These are phyloP conservation scores for Lytechinus variegatus DNA, from an alignment of 35 echinoderm and acorn worm genomes.

Conservation along the genomic window DNA sequence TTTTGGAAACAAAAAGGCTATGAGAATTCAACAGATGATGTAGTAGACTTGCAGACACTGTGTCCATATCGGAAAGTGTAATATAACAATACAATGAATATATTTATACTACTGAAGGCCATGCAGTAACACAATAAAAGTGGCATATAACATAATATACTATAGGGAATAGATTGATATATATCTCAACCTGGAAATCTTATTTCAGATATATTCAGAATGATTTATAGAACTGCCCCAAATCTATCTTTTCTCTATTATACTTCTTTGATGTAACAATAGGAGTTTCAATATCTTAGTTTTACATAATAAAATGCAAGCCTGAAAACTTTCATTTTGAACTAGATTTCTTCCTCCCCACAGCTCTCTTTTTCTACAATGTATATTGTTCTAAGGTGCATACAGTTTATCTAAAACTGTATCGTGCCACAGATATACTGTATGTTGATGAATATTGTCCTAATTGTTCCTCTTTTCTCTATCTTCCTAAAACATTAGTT, in stretches of 20 bases:
- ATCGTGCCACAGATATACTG: too few species aligned
- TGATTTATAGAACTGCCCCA: not conserved
- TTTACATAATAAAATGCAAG: too few species aligned
- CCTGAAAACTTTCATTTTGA: too few species aligned
- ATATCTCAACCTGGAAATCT: not conserved
- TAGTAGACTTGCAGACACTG: not conserved
- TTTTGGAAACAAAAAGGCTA: not conserved
- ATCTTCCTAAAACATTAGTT: too few species aligned
- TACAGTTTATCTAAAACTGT: too few species aligned
- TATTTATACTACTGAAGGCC: not conserved
- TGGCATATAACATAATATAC: not conserved
- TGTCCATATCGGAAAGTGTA: not conserved
- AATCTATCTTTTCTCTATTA: not conserved
- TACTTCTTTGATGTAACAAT: not conserved
- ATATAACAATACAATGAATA: not conserved
- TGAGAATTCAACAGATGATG: not conserved
- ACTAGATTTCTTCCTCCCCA: too few species aligned
- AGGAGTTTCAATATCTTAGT: too few species aligned
- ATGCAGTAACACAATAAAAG: not conserved
- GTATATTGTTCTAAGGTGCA: not conserved
- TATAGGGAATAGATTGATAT: not conserved
- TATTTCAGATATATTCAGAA: not conserved
- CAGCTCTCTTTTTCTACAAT: not conserved
- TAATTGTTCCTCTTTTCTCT: too few species aligned
- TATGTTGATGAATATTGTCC: too few species aligned